These are phyloP conservation scores for Holcopasites calliopsidis DNA, from an alignment of 1,140 invertebrate species.

Conservation along the genomic window DNA sequence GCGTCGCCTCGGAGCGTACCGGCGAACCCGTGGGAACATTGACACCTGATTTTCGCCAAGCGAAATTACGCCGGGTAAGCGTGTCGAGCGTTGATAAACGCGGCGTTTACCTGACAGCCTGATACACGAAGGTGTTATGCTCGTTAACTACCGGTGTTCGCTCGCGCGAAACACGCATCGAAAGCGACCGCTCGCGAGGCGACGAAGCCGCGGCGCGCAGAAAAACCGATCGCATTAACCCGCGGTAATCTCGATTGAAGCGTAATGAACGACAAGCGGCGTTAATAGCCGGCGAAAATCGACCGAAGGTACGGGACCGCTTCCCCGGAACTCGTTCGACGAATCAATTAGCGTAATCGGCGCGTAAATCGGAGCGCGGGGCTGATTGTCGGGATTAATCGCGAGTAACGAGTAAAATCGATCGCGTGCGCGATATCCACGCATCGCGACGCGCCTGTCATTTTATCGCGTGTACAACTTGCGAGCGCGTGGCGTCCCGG, in stretches of 20 bases:
- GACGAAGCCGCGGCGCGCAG: not conserved
- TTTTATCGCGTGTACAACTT: constrained; percentile 5
- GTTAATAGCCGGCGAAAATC: constrained; percentile 17
- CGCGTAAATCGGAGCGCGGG: constrained; percentile 64
- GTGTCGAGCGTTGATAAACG: constrained; percentile 16
- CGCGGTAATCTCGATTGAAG: constrained; percentile 22
- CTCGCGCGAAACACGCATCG: constrained; percentile 15
- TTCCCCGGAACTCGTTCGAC: too few species aligned
- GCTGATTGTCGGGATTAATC: constrained; percentile 66
- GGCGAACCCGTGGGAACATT: too few species aligned
- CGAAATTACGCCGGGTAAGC: not conserved
- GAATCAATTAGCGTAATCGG: constrained; percentile 73
- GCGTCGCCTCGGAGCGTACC: too few species aligned
- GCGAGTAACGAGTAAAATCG: constrained; percentile 54
- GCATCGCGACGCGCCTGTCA: not conserved
- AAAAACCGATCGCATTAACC: constrained; percentile 45
- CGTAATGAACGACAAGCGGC: constrained; percentile 19
- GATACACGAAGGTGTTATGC: not conserved
- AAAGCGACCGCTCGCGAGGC: constrained; percentile 32
- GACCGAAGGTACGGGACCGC: too few species aligned
- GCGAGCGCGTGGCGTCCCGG: not conserved
- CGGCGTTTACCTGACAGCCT: constrained; percentile 1
- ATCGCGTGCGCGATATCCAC: constrained; percentile 19
- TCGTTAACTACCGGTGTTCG: constrained; percentile 24
- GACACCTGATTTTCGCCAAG: too few species aligned